Evolutionary conservation across 1,140 invertebrate species (phyloP), one percentile per base, ranked within the genome.

Genomic region (Drosophila pandora): DNA sequence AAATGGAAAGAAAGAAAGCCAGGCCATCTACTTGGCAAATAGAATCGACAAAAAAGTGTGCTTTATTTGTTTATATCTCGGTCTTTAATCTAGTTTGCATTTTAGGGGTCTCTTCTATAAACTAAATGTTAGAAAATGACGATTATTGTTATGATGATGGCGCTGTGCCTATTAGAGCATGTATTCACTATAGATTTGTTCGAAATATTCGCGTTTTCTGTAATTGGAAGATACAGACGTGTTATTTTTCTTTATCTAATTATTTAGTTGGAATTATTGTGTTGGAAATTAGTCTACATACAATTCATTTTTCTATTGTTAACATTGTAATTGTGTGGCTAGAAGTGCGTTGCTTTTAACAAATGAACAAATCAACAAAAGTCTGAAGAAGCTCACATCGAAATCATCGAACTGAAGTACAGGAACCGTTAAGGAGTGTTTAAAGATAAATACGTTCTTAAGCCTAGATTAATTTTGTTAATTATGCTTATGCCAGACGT

Each of bases 141-240:
- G 54, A 56, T 52, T 79, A 70, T 45, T 43, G 54, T 48, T 67
- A 62, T 32, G 37, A 56, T 52, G 47, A 43, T 76, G 52, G 32
- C 53, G 47, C n/a, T 53, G 37, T 56, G 39, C 9, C 77, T 50
- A n/a, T 65, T 78, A 84, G 70, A 90, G 88, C 68, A 90, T 90
- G 73, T 88, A 90, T 41, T 90, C 88, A 67, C 68, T 76, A 81
- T 89, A 90, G 58, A 90, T 76, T 61, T 90, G 77, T 58, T 90
- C 82, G 78, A 79, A 90, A 79, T 83, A 78, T 63, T 83, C 83
- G 55, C 79, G 88, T 75, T 80, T 90, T 65, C 88, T 90, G 88
- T 54, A 90, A 90, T 75, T 88, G 83, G 88, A 90, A 90, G 87
- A 87, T 82, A 87, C 77, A 80, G 59, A 84, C 39, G 17, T 17